phyloP scores from a whole-genome alignment of 2,113 vertebrate genomes.

The Myiozetetes cayanensis region DNA sequence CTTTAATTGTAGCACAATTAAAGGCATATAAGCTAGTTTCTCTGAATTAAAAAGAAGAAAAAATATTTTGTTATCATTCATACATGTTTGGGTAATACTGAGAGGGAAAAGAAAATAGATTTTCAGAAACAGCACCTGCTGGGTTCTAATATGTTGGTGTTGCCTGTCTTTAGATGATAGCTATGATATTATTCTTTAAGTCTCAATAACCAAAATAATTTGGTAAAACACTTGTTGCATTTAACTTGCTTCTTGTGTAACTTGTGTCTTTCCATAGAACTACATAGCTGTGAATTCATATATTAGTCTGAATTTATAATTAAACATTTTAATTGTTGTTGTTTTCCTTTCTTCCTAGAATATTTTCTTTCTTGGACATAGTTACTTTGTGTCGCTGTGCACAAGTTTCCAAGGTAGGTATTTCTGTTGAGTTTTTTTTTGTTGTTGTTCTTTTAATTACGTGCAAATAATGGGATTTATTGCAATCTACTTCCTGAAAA shows the following conservation, averaged over 20 bases:
- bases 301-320: neutral
- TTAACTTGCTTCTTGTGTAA: neutral
- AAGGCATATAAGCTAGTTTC: neutral
- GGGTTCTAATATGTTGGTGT: neutral
- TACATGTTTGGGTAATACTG: neutral
- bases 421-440: neutral
- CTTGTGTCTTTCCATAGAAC: neutral
- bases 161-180: neutral
- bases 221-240: neutral
- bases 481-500: neutral
- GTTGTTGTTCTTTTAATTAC: neutral
- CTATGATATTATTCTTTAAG: neutral
- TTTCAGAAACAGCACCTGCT: neutral
- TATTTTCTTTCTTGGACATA: conserved; percentile 97
- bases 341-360: conserved; percentile 77
- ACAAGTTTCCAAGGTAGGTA: conserved; percentile 92
- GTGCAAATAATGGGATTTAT: neutral
- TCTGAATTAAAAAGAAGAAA: neutral
- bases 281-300: neutral
- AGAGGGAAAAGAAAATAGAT: neutral
- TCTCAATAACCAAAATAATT: neutral
- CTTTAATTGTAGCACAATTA: neutral
- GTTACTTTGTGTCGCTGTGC: conserved; percentile 94
- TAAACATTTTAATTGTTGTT: neutral
- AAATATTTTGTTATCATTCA: neutral